Percentiles rank a stretch among this genome's conserved stretches.
Evolutionary conservation across 2,888 invertebrate species (phyloP).

Genomic region (Cheilosia soror): DNA sequence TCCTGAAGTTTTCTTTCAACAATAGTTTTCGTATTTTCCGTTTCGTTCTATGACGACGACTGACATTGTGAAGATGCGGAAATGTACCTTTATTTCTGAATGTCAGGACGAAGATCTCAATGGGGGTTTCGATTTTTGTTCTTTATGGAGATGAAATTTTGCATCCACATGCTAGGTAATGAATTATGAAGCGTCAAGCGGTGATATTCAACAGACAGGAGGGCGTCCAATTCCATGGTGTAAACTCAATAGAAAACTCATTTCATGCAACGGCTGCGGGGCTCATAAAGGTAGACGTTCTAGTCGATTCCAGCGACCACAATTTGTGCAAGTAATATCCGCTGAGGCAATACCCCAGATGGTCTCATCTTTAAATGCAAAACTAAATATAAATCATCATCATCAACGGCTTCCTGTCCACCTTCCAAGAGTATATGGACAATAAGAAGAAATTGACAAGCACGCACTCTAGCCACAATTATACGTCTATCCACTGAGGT

Average conservation of each 20-base stretch:
- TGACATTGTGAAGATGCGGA: slow-evolving; percentile 1
- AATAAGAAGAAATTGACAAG: slow-evolving; percentile 21
- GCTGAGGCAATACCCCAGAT: slow-evolving; percentile 41
- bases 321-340: slow-evolving; percentile 39
- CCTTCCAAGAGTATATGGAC: slow-evolving; percentile 37
- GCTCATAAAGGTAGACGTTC: neutral
- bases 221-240: neutral
- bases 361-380: slow-evolving; percentile 43
- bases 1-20: neutral
- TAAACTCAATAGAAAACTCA: slow-evolving; percentile 26
- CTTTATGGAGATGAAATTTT: slow-evolving; percentile 21
- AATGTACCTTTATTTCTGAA: slow-evolving; percentile 8
- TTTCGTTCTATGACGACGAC: neutral
- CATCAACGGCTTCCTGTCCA: slow-evolving; percentile 38
- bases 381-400: slow-evolving; percentile 59
- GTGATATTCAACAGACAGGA: neutral
- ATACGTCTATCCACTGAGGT: slow-evolving; percentile 17
- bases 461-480: slow-evolving; percentile 24
- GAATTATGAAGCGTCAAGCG: neutral
- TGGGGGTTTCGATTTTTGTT: slow-evolving; percentile 1
- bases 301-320: neutral
- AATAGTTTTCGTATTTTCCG: slow-evolving; percentile 7
- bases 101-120: slow-evolving; percentile 5
- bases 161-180: slow-evolving; percentile 16
- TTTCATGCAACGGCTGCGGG: slow-evolving; percentile 5